A percentile compares a stretch with the other conserved stretches of the same genome.
Evolutionary conservation across 1,140 invertebrate species (phyloP).

Genomic region (Hormaphis cornu): DNA sequence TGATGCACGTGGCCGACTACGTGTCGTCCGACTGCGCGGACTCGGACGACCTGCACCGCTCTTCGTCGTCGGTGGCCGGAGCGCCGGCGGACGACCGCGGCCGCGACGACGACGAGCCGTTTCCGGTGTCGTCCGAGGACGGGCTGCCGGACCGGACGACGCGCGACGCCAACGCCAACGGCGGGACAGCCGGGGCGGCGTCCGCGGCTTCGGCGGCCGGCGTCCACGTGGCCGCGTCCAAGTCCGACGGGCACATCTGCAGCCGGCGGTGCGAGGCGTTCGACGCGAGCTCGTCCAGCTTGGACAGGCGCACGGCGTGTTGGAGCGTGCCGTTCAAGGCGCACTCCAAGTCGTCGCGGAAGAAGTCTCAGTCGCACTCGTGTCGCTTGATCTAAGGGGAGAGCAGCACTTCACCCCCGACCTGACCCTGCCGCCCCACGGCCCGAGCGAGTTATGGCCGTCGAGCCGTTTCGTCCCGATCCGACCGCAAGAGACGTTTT

Average conservation of each 20-base stretch:
- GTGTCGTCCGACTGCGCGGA: constrained; percentile 9
- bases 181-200: neutral
- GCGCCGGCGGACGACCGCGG: neutral
- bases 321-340: neutral
- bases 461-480: too few relatives aligned
- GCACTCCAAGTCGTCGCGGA: neutral
- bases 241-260: constrained; percentile 1
- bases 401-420: too few relatives aligned
- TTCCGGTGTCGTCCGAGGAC: neutral
- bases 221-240: neutral
- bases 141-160: neutral
- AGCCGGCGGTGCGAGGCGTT: neutral
- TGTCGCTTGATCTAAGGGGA: neutral
- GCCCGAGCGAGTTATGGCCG: too few relatives aligned
- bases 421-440: too few relatives aligned
- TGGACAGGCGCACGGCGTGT: neutral
- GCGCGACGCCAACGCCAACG: neutral
- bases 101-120: neutral
- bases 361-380: constrained; percentile 2
- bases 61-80: neutral
- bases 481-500: too few relatives aligned
- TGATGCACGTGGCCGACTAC: constrained; percentile 23
- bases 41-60: constrained; percentile 12
- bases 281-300: too few relatives aligned
- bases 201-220: neutral